Conservation (phyloP, 1,140 invertebrate genomes). For the Calliopsis andreniformis region DNA sequence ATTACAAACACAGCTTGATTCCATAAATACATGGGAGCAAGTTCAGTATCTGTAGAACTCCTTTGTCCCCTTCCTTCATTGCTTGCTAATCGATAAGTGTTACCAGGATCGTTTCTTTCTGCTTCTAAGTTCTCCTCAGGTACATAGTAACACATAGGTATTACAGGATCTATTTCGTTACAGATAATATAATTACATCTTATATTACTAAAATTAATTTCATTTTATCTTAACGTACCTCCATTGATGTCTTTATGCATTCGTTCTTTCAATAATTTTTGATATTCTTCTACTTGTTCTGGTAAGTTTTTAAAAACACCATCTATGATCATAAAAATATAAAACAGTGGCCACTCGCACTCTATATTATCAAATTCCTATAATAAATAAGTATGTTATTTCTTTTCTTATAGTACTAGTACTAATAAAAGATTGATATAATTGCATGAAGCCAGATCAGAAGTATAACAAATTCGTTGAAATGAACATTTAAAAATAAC, state of each 20-base stretch:
- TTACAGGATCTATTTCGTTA: slow-evolving; percentile 86
- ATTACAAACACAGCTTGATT: slow-evolving; percentile 98
- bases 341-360: slow-evolving; percentile 99
- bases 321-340: slow-evolving; percentile 97
- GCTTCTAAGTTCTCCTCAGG: slow-evolving; percentile 89
- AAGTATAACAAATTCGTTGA: neutral
- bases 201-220: neutral
- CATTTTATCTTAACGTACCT: slow-evolving; percentile 80
- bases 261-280: slow-evolving; percentile 89
- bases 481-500: slow-evolving; percentile 19
- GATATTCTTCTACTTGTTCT: slow-evolving; percentile 96
- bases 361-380: slow-evolving; percentile 98
- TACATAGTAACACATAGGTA: slow-evolving; percentile 95
- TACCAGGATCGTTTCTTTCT: slow-evolving; percentile 89
- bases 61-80: slow-evolving; percentile 77
- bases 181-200: neutral
- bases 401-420: neutral
- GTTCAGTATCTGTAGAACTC: slow-evolving; percentile 76
- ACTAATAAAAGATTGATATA: neutral
- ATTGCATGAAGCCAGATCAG: neutral
- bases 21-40: slow-evolving; percentile 88
- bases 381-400: slow-evolving; percentile 26
- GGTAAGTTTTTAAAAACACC: slow-evolving; percentile 94
- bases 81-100: slow-evolving; percentile 85
- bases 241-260: slow-evolving; percentile 90